Evolutionary conservation across 2,797 vertebrate genomes (phyloP), one percentile per base, ranked within the genome.

Genomic region (Malacoctenus gilli): DNA sequence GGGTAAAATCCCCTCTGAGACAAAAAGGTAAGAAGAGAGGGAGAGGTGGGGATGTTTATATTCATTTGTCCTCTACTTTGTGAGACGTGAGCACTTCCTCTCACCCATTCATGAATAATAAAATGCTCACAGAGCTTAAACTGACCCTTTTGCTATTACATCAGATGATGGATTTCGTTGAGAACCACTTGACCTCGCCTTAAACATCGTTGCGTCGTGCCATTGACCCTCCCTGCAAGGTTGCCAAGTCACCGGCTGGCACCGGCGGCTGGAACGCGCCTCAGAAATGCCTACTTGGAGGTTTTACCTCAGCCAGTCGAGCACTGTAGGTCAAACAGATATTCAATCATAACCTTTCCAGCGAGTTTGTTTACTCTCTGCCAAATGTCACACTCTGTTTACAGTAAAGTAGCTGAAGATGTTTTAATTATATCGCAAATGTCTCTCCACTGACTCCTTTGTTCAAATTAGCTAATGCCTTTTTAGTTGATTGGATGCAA

Each of bases 91-190:
- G 9, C 66, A 41, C 68, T 55, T 76, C 53, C 52, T 63, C 35
- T 72, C 66, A 32, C 59, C 40, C 42, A 1, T 53, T 77, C 72
- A 80, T 85, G 79, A 86, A 87, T 89, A 84, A 85, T 28, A 71
- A 80, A 77, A 85, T 78, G 59, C 53, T 39, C 43, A 38, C 59
- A 25, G 62, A 54, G 68, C 59, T 64, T 62, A 58, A 81, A 68
- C 57, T 80, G 79, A 83, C 81, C 81, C 58, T 25, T 56, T 31
- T 66, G 52, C 42, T 46, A 41, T 80, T 81, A 59, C 60, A 23
- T 81, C 73, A 79, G 76, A 55, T 83, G 82, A 87, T 82, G 64
- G 72, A 86, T 82, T 63, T 68, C 43, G 84, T 77, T 77, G 65
- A 83, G 68, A 79, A 40, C 46, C 50, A 54, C 25, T 73, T 73